phyloP scores from a whole-genome alignment of 2,888 invertebrate genomes.

The Luperina testacea region DNA sequence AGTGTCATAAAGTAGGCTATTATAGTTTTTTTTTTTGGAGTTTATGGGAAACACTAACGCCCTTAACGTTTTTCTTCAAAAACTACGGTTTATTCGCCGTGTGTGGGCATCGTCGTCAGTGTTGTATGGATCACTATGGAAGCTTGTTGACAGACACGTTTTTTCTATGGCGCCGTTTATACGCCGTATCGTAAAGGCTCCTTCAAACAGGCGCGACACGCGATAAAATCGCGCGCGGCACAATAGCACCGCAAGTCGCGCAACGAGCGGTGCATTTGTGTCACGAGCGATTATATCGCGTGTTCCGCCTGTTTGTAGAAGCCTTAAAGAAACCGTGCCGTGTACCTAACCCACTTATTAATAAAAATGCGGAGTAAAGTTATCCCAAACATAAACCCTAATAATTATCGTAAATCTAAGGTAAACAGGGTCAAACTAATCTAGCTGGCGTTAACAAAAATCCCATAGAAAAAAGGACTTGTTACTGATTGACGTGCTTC shows the following conservation, averaged over 20 bases:
- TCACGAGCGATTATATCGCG: too few relatives aligned
- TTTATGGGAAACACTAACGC: neutral
- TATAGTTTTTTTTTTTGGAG: neutral
- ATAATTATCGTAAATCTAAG: neutral
- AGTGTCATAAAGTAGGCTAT: neutral
- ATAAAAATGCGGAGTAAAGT: neutral
- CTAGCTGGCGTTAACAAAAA: neutral
- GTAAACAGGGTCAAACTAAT: neutral
- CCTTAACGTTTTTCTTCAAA: neutral
- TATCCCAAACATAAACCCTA: neutral
- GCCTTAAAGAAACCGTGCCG: too few relatives aligned
- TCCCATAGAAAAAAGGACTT: neutral
- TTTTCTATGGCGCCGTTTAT: neutral
- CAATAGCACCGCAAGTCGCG: too few relatives aligned
- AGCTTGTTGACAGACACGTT: neutral
- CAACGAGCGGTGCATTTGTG: too few relatives aligned
- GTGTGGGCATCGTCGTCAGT: neutral
- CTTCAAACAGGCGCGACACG: too few relatives aligned
- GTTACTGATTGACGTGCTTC: neutral
- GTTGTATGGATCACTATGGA: neutral
- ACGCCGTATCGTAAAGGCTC: too few relatives aligned
- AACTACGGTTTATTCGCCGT: neutral
- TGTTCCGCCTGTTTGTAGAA: too few relatives aligned
- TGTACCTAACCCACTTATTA: neutral
- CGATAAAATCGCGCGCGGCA: too few relatives aligned